Evolutionary conservation across 1,140 invertebrate genomes (phyloP).

Genomic region (Ptiloglossa arizonensis): DNA sequence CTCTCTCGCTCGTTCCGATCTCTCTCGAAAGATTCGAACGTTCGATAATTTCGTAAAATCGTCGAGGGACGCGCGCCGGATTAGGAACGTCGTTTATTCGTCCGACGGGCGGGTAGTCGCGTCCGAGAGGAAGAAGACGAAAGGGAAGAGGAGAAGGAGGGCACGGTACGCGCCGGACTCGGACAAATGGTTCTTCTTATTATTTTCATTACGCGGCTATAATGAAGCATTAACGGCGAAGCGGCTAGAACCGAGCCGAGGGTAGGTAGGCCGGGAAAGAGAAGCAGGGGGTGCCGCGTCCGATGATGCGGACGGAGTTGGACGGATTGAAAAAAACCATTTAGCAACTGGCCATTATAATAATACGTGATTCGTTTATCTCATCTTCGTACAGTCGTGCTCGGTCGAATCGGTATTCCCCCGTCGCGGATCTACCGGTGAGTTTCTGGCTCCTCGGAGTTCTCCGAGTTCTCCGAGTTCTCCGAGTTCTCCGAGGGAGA

Average conservation of each 20-base stretch:
- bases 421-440: slow-evolving; percentile 30
- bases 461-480: too few species aligned
- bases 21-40: neutral
- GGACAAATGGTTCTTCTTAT: slow-evolving; percentile 79
- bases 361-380: slow-evolving; percentile 83
- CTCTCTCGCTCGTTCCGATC: too few species aligned
- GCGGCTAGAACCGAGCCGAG: slow-evolving; percentile 19
- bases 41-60: slow-evolving; percentile 21
- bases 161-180: slow-evolving; percentile 52
- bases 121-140: too few species aligned
- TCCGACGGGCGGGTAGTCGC: neutral
- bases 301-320: slow-evolving; percentile 63
- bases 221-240: slow-evolving; percentile 78
- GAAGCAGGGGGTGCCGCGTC: slow-evolving; percentile 23
- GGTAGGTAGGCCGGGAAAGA: slow-evolving; percentile 50
- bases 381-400: slow-evolving; percentile 63
- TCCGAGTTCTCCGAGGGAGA: neutral
- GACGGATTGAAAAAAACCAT: slow-evolving; percentile 82
- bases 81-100: neutral
- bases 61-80: slow-evolving; percentile 4
- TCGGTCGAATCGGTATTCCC: slow-evolving; percentile 46
- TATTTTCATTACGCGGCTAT: slow-evolving; percentile 80
- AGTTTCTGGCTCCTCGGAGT: slow-evolving; percentile 16
- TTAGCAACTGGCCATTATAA: slow-evolving; percentile 82
- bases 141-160: neutral